These are phyloP conservation scores for Gisinianus flammeolus DNA, from an alignment of 2,888 invertebrate species.

Conservation along the genomic window DNA sequence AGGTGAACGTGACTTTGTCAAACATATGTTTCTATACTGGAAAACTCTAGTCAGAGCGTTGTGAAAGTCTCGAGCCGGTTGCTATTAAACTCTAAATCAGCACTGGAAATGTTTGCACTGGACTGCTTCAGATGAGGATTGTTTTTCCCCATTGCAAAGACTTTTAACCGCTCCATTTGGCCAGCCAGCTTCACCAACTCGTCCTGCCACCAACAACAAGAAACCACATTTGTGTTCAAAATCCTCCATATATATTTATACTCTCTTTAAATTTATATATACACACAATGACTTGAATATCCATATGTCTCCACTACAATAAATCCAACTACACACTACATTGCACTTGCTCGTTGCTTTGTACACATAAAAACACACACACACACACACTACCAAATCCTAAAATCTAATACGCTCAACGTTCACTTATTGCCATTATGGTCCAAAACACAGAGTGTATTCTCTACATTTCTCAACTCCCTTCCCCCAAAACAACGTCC, in stretches of 20 bases:
- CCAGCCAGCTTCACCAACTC: slow-evolving; percentile 89
- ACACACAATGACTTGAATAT: background rate
- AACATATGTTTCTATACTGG: slow-evolving; percentile 24
- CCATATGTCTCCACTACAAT: background rate
- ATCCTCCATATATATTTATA: background rate
- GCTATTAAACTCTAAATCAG: slow-evolving; percentile 46
- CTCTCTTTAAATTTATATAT: background rate
- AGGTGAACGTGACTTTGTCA: too few relatives aligned
- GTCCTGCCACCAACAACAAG: slow-evolving; percentile 67
- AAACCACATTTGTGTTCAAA: slow-evolving; percentile 11
- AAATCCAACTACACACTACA: background rate
- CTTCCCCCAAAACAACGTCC: background rate
- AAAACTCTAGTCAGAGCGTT: slow-evolving; percentile 52
- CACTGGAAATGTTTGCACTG: slow-evolving; percentile 44
- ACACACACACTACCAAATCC: background rate
- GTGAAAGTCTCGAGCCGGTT: slow-evolving; percentile 49
- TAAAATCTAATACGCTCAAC: background rate
- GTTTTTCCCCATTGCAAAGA: slow-evolving; percentile 91
- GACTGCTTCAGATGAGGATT: slow-evolving; percentile 79
- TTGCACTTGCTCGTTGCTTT: background rate
- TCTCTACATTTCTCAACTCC: background rate
- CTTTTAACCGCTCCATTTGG: slow-evolving; percentile 92
- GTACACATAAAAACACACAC: too few relatives aligned
- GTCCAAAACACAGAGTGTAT: background rate
- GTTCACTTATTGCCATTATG: background rate